Evolutionary conservation across 1,140 invertebrate genomes (phyloP), one percentile per base, ranked within the genome.

Genomic region (Neodiprion virginianus): DNA sequence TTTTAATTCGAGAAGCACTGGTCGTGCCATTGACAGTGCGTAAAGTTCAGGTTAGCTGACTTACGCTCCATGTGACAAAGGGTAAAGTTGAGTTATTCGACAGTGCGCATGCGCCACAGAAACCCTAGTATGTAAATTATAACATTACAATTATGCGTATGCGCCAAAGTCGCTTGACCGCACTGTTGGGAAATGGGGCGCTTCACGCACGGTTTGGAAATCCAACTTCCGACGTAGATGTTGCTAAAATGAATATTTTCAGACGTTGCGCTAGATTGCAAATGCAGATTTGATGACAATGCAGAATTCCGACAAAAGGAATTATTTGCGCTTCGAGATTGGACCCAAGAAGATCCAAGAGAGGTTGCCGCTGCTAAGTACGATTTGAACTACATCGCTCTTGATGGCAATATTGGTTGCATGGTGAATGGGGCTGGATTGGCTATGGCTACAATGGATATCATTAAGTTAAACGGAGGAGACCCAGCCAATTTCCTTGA

Each of bases 401-500:
- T 99, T 28, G 97, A 99, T 89, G 98, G 98, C 74, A 95, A 92
- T 77, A 94, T 94, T 80, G 93, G 89, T 1, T 94, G 94, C 78
- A 91, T 95, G 89, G 98, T 99, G 0, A 99, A 99, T 89, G 98
- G 98, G 21, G 98, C 98, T 77, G 98, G 98, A 28, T 88, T 99
- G 14, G 98, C 97, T 8, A 99, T 99, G 97, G 97, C 97, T 40
- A 99, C 97, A n/a, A 98, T 99, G 97, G 97, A 99, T 82, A 97
- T 98, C 49, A 98, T 99, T 66, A 97, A 96, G 83, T 87, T 98
- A 1, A 96, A 97, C 85, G 97, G 97, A 67, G 97, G 97, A 61
- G 93, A 93, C 80, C 97, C 98, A n/a, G 98, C 98, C 0, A 99
- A 99, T 86, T 99, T 99, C 87, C 87, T 99, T 17, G 97, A 99